These are phyloP conservation scores for Zosterops pallidus DNA, from an alignment of 2,113 vertebrate species.

Conservation along the genomic window DNA sequence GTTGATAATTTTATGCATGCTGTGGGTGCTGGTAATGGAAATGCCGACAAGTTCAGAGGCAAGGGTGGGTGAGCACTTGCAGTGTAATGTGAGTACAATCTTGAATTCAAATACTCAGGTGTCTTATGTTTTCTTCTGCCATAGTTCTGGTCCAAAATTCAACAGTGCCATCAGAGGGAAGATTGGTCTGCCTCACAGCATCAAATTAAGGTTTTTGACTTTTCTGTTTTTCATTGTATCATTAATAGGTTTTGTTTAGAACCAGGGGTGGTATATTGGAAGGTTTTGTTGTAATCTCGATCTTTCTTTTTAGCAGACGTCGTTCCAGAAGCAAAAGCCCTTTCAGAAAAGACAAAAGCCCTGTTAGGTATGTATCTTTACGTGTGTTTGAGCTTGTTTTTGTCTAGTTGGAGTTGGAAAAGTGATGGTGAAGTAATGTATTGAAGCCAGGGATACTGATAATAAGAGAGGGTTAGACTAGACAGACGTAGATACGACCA, in stretches of 20 bases:
- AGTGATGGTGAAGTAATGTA: background rate
- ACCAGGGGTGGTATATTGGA: background rate
- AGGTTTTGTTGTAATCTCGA: slow-evolving; percentile 15
- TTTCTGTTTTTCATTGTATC: slow-evolving; percentile 21
- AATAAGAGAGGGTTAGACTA: too few relatives aligned
- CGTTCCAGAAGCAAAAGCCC: slow-evolving; percentile 92
- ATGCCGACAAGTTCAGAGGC: background rate
- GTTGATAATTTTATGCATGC: background rate
- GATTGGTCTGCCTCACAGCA: slow-evolving; percentile 89
- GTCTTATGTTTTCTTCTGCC: slow-evolving; percentile 70
- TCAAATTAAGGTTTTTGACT: slow-evolving; percentile 89
- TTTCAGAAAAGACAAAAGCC: slow-evolving; percentile 93
- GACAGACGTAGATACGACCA: too few relatives aligned
- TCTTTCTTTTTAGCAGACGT: slow-evolving; percentile 77
- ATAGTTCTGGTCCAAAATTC: slow-evolving; percentile 91
- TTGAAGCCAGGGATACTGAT: too few relatives aligned
- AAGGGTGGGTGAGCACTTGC: background rate
- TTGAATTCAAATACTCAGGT: background rate
- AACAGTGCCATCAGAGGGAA: slow-evolving; percentile 91
- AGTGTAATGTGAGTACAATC: background rate
- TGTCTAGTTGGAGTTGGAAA: background rate
- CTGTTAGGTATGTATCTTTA: slow-evolving; percentile 84
- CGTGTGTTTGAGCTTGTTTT: background rate
- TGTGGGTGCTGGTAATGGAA: background rate
- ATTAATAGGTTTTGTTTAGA: slow-evolving; percentile 55